These are phyloP conservation scores for Sebastes fasciatus DNA, from an alignment of 2,113 vertebrate genomes.

Conservation along the genomic window DNA sequence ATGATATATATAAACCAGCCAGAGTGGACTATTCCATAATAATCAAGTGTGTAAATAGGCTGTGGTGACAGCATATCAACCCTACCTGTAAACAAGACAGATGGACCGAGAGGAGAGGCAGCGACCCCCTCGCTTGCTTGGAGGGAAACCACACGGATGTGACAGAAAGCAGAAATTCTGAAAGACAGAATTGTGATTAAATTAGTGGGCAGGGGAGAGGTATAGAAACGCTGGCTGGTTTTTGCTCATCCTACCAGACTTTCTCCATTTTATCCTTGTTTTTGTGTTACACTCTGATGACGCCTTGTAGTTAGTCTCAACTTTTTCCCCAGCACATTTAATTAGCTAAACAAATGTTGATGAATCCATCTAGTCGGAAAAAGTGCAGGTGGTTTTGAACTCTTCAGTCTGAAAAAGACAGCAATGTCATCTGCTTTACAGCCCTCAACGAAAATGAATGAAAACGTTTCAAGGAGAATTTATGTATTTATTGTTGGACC, in stretches of 20 bases:
- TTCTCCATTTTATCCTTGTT: background rate
- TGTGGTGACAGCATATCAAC: constrained; percentile 49
- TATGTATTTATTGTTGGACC: background rate
- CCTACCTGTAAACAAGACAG: constrained; percentile 51
- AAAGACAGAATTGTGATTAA: constrained; percentile 45
- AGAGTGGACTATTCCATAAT: background rate
- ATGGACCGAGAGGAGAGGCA: constrained; percentile 46
- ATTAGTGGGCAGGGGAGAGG: constrained; percentile 23
- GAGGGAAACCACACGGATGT: constrained; percentile 26
- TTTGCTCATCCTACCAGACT: background rate
- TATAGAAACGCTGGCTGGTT: background rate
- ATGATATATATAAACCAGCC: constrained; percentile 16
- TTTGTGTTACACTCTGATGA: background rate
- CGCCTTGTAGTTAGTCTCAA: background rate
- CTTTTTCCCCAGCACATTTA: background rate
- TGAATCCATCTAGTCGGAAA: background rate
- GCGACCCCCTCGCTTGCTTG: constrained; percentile 38
- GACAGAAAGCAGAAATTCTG: constrained; percentile 38
- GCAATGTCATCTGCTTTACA: background rate
- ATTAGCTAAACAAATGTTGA: constrained; percentile 1
- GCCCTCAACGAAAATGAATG: background rate
- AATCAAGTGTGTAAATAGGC: constrained; percentile 44
- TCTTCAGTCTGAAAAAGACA: background rate
- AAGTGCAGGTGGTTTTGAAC: background rate
- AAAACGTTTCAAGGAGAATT: background rate